A percentile compares a stretch with the other conserved stretches of the same genome.
Evolutionary conservation across 2,888 invertebrate genomes (phyloP).

Genomic region (Caenorhabditis plicata): DNA sequence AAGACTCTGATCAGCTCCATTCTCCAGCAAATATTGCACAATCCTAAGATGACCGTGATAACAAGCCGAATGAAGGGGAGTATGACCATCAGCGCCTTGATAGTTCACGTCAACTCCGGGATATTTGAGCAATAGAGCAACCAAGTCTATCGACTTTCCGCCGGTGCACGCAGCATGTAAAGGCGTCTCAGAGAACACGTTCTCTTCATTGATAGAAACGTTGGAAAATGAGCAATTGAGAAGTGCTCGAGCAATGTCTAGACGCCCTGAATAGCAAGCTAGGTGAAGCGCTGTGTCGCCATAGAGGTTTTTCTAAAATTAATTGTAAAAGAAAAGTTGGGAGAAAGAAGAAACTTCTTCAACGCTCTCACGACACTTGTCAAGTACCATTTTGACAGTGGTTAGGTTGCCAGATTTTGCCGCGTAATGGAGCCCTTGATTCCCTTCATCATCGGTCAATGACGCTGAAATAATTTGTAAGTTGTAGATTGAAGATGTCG

Average conservation of each 20-base stretch:
- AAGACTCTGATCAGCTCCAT: conserved; percentile 68
- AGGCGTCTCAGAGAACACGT: conserved; percentile 69
- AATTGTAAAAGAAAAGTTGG: conserved; percentile 14
- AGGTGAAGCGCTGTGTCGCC: conserved; percentile 69
- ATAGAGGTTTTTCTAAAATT: conserved; percentile 66
- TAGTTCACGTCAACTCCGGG: conserved; percentile 68
- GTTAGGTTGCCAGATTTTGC: conserved; percentile 67
- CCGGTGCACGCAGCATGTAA: conserved; percentile 69
- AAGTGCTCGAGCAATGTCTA: conserved; percentile 67
- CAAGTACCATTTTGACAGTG: conserved; percentile 66
- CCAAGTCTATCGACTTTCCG: conserved; percentile 67
- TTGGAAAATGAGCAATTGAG: conserved; percentile 44
- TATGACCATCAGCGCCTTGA: conserved; percentile 69
- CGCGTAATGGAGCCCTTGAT: conserved; percentile 68
- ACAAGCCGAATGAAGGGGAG: conserved; percentile 69
- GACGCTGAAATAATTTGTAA: conserved; percentile 62
- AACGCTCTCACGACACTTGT: conserved; percentile 10
- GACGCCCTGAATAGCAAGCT: conserved; percentile 62
- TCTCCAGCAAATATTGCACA: conserved; percentile 68
- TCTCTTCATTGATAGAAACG: conserved; percentile 65
- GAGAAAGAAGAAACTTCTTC: conserved; percentile 7
- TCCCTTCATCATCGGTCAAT: conserved; percentile 68
- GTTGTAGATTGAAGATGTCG: neutral
- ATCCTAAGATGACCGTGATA: conserved; percentile 68
- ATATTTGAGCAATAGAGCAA: conserved; percentile 68